Percentiles rank a stretch among this genome's conserved stretches.
Evolutionary conservation across 2,113 vertebrate species (phyloP).

Genomic region (Leptosomus discolor): DNA sequence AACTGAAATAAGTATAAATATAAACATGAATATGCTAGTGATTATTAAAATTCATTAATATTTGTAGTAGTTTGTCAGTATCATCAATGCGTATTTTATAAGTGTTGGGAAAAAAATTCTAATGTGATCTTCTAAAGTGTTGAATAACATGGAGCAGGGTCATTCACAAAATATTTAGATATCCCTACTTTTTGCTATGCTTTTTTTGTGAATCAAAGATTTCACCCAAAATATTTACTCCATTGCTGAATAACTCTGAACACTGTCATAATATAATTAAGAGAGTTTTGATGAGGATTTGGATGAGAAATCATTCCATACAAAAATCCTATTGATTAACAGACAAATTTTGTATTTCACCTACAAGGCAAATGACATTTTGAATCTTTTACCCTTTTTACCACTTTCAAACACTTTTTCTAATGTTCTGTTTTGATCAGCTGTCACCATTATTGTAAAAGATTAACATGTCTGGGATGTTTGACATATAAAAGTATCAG

Average conservation of each 20-base stretch:
- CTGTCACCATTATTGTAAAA: neutral
- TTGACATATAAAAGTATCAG: slow-evolving; percentile 24
- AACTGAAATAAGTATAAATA: neutral
- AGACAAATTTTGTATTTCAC: neutral
- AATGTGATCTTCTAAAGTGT: neutral
- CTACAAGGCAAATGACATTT: neutral
- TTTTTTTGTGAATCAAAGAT: neutral
- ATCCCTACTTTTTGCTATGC: neutral
- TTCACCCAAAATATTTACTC: neutral
- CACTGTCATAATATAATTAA: neutral
- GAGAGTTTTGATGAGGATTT: neutral
- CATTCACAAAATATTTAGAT: neutral
- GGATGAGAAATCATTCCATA: neutral
- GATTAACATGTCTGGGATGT: neutral
- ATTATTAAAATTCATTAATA: neutral
- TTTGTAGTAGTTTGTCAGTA: neutral
- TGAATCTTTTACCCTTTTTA: neutral
- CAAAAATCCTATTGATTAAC: neutral
- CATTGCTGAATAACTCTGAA: neutral
- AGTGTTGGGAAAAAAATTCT: neutral
- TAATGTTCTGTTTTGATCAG: neutral
- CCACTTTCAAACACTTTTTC: neutral
- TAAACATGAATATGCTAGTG: neutral
- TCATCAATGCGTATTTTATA: neutral
- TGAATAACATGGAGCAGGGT: neutral